phyloP scores from a whole-genome alignment of 2,113 vertebrate genomes.

The Telmatochromis sp. region DNA sequence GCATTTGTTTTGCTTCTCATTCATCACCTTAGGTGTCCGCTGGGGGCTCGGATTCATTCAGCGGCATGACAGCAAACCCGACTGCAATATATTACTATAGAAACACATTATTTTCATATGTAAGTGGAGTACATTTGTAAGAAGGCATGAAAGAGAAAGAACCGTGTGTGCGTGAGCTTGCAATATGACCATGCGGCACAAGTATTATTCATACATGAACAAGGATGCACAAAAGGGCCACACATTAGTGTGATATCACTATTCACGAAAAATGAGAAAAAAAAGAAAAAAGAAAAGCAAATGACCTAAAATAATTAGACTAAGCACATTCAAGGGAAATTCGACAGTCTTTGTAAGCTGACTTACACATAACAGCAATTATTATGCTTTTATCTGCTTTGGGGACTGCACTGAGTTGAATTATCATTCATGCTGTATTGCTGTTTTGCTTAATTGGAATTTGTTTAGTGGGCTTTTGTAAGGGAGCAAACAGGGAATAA shows the following conservation, averaged over 20 bases:
- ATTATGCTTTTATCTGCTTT: slow-evolving; percentile 60
- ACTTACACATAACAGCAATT: slow-evolving; percentile 35
- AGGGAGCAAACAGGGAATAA: slow-evolving; percentile 61
- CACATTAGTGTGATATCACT: background rate
- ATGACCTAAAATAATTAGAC: slow-evolving; percentile 29
- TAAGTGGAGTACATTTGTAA: background rate
- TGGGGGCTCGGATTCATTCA: background rate
- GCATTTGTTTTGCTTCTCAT: background rate
- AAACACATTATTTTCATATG: background rate
- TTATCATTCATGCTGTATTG: slow-evolving; percentile 61
- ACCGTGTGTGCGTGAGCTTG: background rate
- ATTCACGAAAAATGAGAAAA: background rate
- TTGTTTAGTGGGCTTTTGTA: slow-evolving; percentile 61
- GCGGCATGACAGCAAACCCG: background rate
- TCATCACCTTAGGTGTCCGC: background rate
- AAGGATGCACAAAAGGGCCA: background rate
- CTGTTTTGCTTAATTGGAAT: slow-evolving; percentile 68
- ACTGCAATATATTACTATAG: background rate
- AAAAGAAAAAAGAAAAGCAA: background rate
- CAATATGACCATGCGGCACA: background rate
- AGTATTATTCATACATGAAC: background rate
- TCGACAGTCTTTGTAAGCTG: slow-evolving; percentile 6
- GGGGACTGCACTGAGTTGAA: slow-evolving; percentile 38
- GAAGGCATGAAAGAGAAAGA: background rate
- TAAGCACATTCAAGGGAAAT: slow-evolving; percentile 22